A percentile compares a stretch with the other conserved stretches of the same genome.
phyloP scores from a whole-genome alignment of 2,113 vertebrate genomes.

The Motacilla tschutschensis region DNA sequence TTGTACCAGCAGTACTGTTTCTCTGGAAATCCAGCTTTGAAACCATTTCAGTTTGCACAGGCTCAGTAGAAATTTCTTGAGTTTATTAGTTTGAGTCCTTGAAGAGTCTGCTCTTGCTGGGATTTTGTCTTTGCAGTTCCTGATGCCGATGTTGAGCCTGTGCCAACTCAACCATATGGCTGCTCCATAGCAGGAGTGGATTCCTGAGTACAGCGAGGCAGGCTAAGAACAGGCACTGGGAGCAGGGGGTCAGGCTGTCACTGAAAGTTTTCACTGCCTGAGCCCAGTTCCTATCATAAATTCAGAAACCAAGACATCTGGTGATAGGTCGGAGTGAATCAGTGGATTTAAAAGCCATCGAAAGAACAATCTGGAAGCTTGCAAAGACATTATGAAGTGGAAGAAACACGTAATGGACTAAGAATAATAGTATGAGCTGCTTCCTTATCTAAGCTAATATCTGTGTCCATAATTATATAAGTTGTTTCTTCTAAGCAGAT shows the following conservation, averaged over 20 bases:
- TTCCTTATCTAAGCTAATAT: neutral
- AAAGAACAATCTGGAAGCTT: neutral
- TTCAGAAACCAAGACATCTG: rapidly evolving
- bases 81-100: neutral
- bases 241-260: neutral
- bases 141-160: rapidly evolving
- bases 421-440: neutral
- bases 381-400: neutral
- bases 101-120: neutral
- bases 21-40: neutral
- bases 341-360: neutral
- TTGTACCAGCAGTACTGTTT: neutral
- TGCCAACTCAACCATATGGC: neutral
- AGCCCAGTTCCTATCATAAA: neutral
- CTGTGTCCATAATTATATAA: neutral
- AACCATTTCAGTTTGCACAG: neutral
- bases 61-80: neutral
- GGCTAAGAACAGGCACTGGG: neutral
- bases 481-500: neutral
- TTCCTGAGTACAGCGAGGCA: neutral
- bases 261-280: neutral
- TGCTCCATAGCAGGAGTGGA: neutral
- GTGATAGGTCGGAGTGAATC: neutral
- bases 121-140: neutral
- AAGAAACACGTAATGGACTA: neutral